These are phyloP conservation scores for Heliangelus exortis DNA, from an alignment of 2,797 vertebrate genomes.

Conservation along the genomic window DNA sequence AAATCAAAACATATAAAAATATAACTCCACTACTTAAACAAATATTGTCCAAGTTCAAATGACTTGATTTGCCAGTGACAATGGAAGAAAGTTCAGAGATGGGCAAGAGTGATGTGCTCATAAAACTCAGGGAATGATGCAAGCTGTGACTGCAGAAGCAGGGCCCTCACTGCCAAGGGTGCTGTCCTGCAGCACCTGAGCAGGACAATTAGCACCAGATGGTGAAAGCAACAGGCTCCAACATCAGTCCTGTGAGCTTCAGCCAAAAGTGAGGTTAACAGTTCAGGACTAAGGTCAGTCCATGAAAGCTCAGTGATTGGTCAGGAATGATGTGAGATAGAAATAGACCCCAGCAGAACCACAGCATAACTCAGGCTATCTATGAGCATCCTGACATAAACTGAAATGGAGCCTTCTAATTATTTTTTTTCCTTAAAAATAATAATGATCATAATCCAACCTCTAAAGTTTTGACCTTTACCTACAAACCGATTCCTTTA, in stretches of 20 bases:
- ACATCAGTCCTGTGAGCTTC: neutral
- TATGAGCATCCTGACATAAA: neutral
- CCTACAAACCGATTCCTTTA: neutral
- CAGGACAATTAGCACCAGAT: neutral
- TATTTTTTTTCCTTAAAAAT: neutral
- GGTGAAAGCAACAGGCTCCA: neutral
- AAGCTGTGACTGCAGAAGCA: neutral
- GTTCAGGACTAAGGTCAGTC: neutral
- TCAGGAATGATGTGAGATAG: neutral
- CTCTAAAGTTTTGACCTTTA: neutral
- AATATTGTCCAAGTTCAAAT: neutral
- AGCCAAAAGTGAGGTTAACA: neutral
- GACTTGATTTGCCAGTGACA: neutral
- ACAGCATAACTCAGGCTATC: neutral
- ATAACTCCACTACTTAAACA: neutral
- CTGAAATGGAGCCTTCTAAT: rapidly evolving
- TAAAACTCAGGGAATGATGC: neutral
- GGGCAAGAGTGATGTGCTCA: neutral
- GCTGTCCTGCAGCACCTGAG: neutral
- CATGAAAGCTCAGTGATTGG: neutral
- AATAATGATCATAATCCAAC: neutral
- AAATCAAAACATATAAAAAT: neutral
- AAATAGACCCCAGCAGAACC: neutral
- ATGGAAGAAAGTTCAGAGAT: neutral
- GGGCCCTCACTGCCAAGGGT: neutral